A percentile compares a stretch with the other conserved stretches of the same genome.
These are phyloP conservation scores for Mormyrus proboscirostris DNA, from an alignment of 2,797 vertebrate species.

Conservation along the genomic window DNA sequence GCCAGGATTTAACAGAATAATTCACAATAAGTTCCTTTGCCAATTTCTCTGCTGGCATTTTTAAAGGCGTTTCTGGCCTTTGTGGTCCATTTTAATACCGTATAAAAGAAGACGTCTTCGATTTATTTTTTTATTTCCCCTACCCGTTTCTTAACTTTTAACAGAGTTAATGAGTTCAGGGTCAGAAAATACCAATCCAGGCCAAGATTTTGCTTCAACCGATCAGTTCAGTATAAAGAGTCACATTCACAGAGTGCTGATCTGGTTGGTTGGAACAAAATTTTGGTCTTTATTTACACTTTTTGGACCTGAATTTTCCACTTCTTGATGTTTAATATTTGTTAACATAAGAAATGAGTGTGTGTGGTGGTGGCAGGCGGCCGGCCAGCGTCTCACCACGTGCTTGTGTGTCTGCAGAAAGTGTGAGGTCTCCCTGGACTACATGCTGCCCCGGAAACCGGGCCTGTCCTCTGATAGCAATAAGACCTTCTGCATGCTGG, in stretches of 20 bases:
- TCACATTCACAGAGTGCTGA: not conserved
- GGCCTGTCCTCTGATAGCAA: conserved; percentile 90
- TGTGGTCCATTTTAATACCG: not conserved
- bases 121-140: not conserved
- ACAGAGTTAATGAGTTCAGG: not conserved
- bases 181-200: not conserved
- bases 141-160: not conserved
- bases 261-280: not conserved
- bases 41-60: not conserved
- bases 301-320: not conserved
- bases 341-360: not conserved
- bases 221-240: not conserved
- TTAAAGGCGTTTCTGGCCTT: not conserved
- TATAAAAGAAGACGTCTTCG: not conserved
- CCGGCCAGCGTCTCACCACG: not conserved
- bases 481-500: conserved; percentile 93
- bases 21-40: not conserved
- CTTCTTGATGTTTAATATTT: not conserved
- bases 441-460: conserved; percentile 82
- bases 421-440: conserved; percentile 84
- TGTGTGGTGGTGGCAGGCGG: not conserved
- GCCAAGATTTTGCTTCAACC: not conserved
- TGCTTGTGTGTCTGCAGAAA: conserved; percentile 60
- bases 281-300: not conserved
- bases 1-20: not conserved